Percentiles rank a stretch among this genome's conserved stretches.
These are phyloP conservation scores for Carassius gibelio DNA, from an alignment of 2,113 vertebrate genomes.

Conservation along the genomic window DNA sequence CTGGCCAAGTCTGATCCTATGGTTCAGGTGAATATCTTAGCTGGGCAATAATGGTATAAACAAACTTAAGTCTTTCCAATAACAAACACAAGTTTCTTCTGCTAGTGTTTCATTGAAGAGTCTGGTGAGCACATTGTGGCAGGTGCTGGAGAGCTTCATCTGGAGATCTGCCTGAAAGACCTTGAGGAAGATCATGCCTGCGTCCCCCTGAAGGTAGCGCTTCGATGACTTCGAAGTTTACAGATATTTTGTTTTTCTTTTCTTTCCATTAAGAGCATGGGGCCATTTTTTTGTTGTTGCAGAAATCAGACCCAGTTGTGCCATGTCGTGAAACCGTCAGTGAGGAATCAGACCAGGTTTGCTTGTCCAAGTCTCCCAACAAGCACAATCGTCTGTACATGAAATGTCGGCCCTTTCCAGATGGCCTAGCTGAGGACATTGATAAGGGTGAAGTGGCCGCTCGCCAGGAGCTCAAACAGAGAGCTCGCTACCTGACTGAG, in stretches of 20 bases:
- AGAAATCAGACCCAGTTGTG: slow-evolving; percentile 71
- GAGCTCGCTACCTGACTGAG: slow-evolving; percentile 63
- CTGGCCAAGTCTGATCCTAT: slow-evolving; percentile 74
- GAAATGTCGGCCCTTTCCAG: slow-evolving; percentile 67
- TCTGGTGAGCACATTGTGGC: slow-evolving; percentile 71
- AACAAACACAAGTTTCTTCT: neutral
- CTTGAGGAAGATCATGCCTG: slow-evolving; percentile 71
- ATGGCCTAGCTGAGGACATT: slow-evolving; percentile 67
- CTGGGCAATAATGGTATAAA: neutral
- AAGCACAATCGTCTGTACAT: slow-evolving; percentile 11
- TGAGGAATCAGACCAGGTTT: slow-evolving; percentile 66
- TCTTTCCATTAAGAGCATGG: neutral
- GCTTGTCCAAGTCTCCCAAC: slow-evolving; percentile 69
- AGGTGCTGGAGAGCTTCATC: slow-evolving; percentile 68
- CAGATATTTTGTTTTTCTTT: neutral
- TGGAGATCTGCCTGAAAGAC: slow-evolving; percentile 42
- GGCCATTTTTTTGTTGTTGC: neutral
- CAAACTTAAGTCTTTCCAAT: neutral
- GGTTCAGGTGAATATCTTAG: slow-evolving; percentile 65
- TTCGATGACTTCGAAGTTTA: neutral
- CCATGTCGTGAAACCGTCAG: slow-evolving; percentile 67
- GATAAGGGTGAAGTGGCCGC: slow-evolving; percentile 66
- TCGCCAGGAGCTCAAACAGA: slow-evolving; percentile 66
- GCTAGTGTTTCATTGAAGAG: slow-evolving; percentile 67
- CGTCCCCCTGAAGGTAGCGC: slow-evolving; percentile 69